These are phyloP conservation scores for Agriotes lineatus DNA, from an alignment of 2,888 invertebrate species.

Conservation along the genomic window DNA sequence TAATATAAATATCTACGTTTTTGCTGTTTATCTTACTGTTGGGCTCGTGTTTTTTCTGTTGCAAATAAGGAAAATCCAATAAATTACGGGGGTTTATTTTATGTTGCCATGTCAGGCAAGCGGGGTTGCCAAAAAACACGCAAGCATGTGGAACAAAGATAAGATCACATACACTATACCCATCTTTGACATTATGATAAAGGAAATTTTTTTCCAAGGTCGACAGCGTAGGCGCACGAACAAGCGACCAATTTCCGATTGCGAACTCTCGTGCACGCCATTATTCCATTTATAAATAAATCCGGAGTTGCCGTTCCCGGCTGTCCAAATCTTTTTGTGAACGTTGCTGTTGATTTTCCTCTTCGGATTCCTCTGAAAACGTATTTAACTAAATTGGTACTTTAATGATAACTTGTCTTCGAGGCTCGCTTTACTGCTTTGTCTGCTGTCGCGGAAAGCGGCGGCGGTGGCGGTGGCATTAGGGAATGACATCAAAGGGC, in stretches of 20 bases:
- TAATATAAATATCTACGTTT: no score
- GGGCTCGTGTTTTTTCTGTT: no score
- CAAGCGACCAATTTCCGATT: not conserved
- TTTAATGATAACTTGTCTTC: slow-evolving; percentile 5
- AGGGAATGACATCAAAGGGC: slow-evolving; percentile 46
- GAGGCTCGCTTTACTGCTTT: slow-evolving; percentile 7
- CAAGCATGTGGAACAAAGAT: not conserved
- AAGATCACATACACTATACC: not conserved
- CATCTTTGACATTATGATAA: not conserved
- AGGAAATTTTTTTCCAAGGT: slow-evolving; percentile 1
- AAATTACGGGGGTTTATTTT: not conserved
- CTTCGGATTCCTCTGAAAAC: not conserved
- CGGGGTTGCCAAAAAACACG: not conserved
- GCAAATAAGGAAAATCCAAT: not conserved
- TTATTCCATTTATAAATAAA: not conserved
- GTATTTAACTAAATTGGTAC: slow-evolving; percentile 13
- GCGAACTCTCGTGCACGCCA: not conserved
- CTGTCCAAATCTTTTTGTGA: not conserved
- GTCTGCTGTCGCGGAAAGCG: slow-evolving; percentile 21
- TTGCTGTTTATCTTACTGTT: no score
- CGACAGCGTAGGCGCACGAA: not conserved
- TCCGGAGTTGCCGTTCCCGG: not conserved
- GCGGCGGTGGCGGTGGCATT: slow-evolving; percentile 24
- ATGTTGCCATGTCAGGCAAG: not conserved
- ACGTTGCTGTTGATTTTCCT: slow-evolving; percentile 8